A percentile compares a stretch with the other conserved stretches of the same genome.
phyloP scores from a whole-genome alignment of 2,888 invertebrate genomes.

The Polia nebulosa region DNA sequence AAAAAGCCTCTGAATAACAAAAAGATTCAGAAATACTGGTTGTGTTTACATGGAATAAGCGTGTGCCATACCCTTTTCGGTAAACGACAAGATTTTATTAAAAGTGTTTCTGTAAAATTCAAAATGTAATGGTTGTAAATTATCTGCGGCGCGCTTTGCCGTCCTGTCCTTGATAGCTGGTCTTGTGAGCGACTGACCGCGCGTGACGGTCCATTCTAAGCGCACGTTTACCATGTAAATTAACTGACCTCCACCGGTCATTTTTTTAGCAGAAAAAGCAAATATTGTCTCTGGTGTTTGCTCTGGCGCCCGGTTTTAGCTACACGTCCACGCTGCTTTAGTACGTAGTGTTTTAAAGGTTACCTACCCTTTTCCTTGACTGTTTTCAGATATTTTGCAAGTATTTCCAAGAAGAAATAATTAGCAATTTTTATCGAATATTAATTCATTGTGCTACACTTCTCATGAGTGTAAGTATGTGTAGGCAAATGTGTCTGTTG shows the following conservation, averaged over 20 bases:
- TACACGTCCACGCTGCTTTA: conserved; percentile 54
- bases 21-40: conserved; percentile 15
- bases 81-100: conserved; percentile 53
- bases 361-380: conserved; percentile 42
- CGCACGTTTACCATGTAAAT: conserved; percentile 90
- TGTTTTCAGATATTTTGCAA: not conserved
- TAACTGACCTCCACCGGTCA: conserved; percentile 82
- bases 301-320: conserved; percentile 71
- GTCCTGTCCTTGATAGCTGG: conserved; percentile 69
- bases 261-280: conserved; percentile 86
- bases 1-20: conserved; percentile 17
- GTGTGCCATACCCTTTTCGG: conserved; percentile 30
- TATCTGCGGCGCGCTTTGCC: conserved; percentile 39
- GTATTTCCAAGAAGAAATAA: not conserved
- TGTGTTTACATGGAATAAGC: conserved; percentile 35
- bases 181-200: conserved; percentile 81
- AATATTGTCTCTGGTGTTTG: conserved; percentile 81
- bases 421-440: not conserved
- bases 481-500: not conserved
- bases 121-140: conserved; percentile 60
- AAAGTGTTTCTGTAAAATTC: conserved; percentile 41
- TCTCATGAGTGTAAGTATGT: not conserved
- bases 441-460: no score
- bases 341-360: conserved; percentile 30
- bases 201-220: conserved; percentile 90